Evolutionary conservation across 2,113 vertebrate genomes (phyloP).

Genomic region (Romanogobio albipinnatus): DNA sequence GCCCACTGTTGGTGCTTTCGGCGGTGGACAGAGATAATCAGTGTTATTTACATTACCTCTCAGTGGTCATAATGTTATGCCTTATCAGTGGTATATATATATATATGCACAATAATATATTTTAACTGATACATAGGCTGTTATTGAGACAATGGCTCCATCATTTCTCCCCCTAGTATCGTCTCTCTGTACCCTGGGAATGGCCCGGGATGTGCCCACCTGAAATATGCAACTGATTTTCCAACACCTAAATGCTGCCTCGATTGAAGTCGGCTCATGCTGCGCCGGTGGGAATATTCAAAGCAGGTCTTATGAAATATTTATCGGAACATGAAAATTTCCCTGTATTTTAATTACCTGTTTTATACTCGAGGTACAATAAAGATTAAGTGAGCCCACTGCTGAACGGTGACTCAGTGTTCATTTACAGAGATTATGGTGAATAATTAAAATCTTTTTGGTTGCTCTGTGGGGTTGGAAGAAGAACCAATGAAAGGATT

Average conservation of each 20-base stretch:
- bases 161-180: constrained; percentile 4
- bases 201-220: constrained; percentile 12
- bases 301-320: constrained; percentile 56
- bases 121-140: too few species aligned
- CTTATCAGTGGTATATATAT: too few species aligned
- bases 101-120: too few species aligned
- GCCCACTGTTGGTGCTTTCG: too few species aligned
- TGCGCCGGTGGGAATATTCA: constrained; percentile 34
- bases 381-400: constrained; percentile 42
- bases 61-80: too few species aligned
- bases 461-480: constrained; percentile 51
- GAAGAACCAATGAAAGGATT: constrained; percentile 45
- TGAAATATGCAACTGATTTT: constrained; percentile 36
- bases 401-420: constrained; percentile 48
- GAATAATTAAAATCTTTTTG: constrained; percentile 61
- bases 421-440: constrained; percentile 52
- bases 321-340: constrained; percentile 44
- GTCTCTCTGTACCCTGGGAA: not conserved
- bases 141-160: constrained; percentile 24
- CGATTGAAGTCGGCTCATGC: constrained; percentile 27
- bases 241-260: constrained; percentile 37
- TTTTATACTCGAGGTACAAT: constrained; percentile 50
- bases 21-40: too few species aligned
- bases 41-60: too few species aligned
- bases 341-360: constrained; percentile 58